Conservation (phyloP, 1,140 invertebrate species). For the Whitmania pigra region DNA sequence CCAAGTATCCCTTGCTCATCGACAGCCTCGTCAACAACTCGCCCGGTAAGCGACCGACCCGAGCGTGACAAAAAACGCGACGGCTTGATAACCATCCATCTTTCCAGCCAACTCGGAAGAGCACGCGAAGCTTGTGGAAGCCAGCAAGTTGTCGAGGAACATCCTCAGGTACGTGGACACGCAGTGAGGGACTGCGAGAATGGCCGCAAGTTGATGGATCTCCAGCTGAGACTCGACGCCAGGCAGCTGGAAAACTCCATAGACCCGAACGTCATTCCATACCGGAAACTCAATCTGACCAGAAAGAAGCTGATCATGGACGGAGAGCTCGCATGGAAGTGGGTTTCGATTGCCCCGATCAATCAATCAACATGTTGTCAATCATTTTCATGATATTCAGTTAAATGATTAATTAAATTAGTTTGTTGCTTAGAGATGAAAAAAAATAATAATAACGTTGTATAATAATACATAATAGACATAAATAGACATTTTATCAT, state of each 20-base stretch:
- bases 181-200: constrained; percentile 77
- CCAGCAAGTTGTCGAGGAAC: not conserved
- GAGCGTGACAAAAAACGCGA: not conserved
- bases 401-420: too few relatives aligned
- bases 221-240: constrained; percentile 72
- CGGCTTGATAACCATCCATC: not conserved
- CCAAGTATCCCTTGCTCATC: constrained; percentile 90
- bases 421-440: too few relatives aligned
- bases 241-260: constrained; percentile 40
- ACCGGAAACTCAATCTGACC: constrained; percentile 63
- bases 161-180: constrained; percentile 9
- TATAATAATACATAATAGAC: too few relatives aligned
- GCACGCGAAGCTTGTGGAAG: not conserved
- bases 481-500: too few relatives aligned
- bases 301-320: constrained; percentile 70
- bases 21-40: constrained; percentile 71
- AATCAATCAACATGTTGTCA: not conserved
- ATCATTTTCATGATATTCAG: too few relatives aligned
- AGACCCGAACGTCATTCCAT: constrained; percentile 51
- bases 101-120: constrained; percentile 11
- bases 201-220: constrained; percentile 65
- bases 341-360: not conserved
- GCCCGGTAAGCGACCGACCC: constrained; percentile 31
- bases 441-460: too few relatives aligned
- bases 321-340: constrained; percentile 60